Conservation (phyloP, 2,113 vertebrate genomes). For the Lophius piscatorius region DNA sequence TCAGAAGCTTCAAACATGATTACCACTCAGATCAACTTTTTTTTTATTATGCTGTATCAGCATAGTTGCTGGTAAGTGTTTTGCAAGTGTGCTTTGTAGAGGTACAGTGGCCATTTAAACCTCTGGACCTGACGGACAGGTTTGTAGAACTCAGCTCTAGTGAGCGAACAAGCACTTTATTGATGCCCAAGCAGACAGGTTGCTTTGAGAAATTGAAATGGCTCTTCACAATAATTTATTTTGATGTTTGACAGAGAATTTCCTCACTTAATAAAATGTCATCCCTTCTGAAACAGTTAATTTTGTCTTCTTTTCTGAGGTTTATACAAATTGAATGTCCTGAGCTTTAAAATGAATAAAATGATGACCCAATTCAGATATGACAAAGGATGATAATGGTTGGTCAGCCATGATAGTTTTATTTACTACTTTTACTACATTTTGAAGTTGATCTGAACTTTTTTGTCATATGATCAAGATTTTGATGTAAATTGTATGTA, state of each 20-base stretch:
- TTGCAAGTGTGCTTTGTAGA: constrained; percentile 40
- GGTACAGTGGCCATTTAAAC: constrained; percentile 55
- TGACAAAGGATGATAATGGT: background rate
- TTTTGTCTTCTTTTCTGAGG: constrained; percentile 43
- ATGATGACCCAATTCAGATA: constrained; percentile 30
- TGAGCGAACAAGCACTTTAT: constrained; percentile 40
- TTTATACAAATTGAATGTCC: constrained; percentile 58
- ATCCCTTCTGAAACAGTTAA: constrained; percentile 63
- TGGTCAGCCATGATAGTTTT: constrained; percentile 11
- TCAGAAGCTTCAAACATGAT: constrained; percentile 27
- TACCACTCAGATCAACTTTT: constrained; percentile 28
- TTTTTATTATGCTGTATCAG: constrained; percentile 14
- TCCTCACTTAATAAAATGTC: no score
- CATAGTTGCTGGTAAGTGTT: constrained; percentile 6
- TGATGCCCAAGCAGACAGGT: constrained; percentile 50
- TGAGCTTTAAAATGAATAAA: constrained; percentile 52
- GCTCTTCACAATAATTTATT: constrained; percentile 64
- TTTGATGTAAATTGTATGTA: constrained; percentile 21
- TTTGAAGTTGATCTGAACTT: constrained; percentile 1
- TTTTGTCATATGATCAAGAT: background rate
- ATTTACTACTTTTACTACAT: background rate
- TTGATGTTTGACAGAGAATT: constrained; percentile 65
- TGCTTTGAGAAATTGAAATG: constrained; percentile 65
- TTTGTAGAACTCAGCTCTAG: constrained; percentile 56
- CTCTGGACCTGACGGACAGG: constrained; percentile 46